Conservation (phyloP, 23 tunicate genomes). For the Pegea sp. region DNA sequence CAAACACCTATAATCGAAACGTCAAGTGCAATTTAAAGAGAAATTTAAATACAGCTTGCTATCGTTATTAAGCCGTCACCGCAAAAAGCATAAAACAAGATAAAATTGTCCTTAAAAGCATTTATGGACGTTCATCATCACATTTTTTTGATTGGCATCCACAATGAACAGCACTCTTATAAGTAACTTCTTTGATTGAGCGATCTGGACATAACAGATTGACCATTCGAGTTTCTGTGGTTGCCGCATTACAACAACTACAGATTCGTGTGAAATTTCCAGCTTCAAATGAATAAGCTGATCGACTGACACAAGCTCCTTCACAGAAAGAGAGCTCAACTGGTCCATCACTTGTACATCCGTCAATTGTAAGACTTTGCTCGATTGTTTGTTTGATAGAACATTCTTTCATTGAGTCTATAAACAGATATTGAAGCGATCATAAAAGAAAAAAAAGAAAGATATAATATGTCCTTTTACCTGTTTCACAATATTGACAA, state of each 20-base stretch:
- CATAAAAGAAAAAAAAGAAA: neutral
- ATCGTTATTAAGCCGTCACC: no score
- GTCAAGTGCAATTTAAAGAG: no score
- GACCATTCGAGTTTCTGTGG: constrained; percentile 30
- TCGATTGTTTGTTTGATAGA: constrained; percentile 4
- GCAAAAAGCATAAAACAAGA: no score
- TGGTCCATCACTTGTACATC: constrained; percentile 41
- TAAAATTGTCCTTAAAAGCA: no score
- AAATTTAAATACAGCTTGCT: no score
- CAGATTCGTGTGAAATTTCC: constrained; percentile 66
- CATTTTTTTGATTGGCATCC: constrained; percentile 76
- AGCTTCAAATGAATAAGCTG: constrained; percentile 53
- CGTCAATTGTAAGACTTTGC: constrained; percentile 40
- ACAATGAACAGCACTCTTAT: constrained; percentile 50
- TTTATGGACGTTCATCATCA: constrained; percentile 27
- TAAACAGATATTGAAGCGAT: no score
- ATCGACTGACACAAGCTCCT: constrained; percentile 75
- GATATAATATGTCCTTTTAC: no score
- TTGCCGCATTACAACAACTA: constrained; percentile 75
- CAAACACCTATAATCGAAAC: no score
- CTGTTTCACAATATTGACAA: constrained; percentile 68
- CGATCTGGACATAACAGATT: constrained; percentile 70
- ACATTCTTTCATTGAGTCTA: constrained; percentile 13
- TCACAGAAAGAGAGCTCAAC: constrained; percentile 49
- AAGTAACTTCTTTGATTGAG: constrained; percentile 25